Evolutionary conservation across 2,888 invertebrate species (phyloP), one percentile per base, ranked within the genome.

Genomic region (Epsilonema sp.): DNA sequence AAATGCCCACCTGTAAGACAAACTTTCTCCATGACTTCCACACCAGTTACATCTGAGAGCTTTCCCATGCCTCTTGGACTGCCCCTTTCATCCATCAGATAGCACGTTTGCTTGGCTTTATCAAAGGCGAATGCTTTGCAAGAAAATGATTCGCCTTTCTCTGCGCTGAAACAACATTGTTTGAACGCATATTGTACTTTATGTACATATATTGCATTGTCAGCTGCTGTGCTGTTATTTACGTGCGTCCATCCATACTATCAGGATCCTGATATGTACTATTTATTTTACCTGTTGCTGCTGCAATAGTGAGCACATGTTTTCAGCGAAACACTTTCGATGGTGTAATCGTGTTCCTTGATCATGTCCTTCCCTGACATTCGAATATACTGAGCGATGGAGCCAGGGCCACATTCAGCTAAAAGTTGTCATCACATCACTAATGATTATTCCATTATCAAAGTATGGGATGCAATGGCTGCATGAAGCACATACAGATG

Each of bases 361-460:
- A 44, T 13, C 19, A 36, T 44, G 26, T 40, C 40, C 25, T 8
- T 22, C 3, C 23, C 37, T 2, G 25, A 19, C 26, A 40, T n/a
- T 24, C 16, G 8, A 21, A 40, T 25, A 37, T 45, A 45, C 25
- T 45, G 45, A 3, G 39, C n/a, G 8, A 45, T 25, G 11, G 45
- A 39, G 26, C 45, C 45, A 3, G 45, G 45, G 25, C 45, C 39
- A 24, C 45, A 45, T 8, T 24, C 25, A 8, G 11, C 45, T 45
- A 25, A 13, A 38, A 45, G 11, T 5, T 11, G n/a, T n/a, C n/a
- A n/a, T n/a, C n/a, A n/a, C n/a, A 23, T 11, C 8, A 31, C 31
- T 11, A 31, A 31, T n/a, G n/a, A n/a, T n/a, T n/a, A n/a, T n/a
- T n/a, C n/a, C n/a, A n/a, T n/a, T n/a, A n/a, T n/a, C n/a, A n/a